Conservation (phyloP, 2,113 vertebrate species). For the Xiphophorus couchianus region DNA sequence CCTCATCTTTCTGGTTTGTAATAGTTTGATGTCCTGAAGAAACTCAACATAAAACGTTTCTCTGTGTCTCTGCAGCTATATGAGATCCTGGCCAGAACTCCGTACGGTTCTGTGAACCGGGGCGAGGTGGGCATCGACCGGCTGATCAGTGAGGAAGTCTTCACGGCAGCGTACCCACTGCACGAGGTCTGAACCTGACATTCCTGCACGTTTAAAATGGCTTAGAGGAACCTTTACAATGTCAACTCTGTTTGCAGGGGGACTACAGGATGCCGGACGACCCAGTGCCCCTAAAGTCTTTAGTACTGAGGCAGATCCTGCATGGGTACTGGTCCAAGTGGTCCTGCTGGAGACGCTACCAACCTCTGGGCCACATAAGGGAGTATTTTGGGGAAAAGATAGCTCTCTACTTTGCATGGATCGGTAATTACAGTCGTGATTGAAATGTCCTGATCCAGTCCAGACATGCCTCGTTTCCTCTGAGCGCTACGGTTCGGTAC, state of each 20-base stretch:
- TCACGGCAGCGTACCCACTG: conserved; percentile 79
- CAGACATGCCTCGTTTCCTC: too few species aligned
- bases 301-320: conserved; percentile 71
- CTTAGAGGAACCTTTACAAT: neutral
- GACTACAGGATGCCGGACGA: conserved; percentile 46
- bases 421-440: conserved; percentile 57
- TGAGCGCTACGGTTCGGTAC: too few species aligned
- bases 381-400: conserved; percentile 84
- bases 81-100: conserved; percentile 80
- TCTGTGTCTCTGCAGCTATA: conserved; percentile 71
- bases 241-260: conserved; percentile 53
- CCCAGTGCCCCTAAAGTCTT: conserved; percentile 31
- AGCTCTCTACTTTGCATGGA: conserved; percentile 81
- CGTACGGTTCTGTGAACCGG: conserved; percentile 54
- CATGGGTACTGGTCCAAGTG: conserved; percentile 76
- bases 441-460: neutral
- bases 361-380: conserved; percentile 79
- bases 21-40: too few species aligned
- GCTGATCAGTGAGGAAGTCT: conserved; percentile 72
- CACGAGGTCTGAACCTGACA: conserved; percentile 68
- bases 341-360: conserved; percentile 77
- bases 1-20: too few species aligned
- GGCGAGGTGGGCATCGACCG: conserved; percentile 78
- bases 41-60: neutral
- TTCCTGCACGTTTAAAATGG: neutral